A percentile compares a stretch with the other conserved stretches of the same genome.
phyloP scores from a whole-genome alignment of 2,113 vertebrate genomes.

The Ceratotherium simum region DNA sequence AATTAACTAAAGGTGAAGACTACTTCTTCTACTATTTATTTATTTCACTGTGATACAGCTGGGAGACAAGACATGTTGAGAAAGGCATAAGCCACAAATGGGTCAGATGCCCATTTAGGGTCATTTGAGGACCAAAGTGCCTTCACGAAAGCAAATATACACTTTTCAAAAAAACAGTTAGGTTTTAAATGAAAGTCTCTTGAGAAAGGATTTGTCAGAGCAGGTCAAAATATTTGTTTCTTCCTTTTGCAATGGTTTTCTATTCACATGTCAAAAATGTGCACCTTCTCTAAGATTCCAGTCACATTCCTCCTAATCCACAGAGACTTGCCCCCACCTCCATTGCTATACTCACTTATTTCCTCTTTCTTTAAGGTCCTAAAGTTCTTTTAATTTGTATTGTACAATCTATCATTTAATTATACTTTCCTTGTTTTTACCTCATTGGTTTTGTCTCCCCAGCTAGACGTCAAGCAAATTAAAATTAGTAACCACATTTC shows the following conservation, averaged over 20 bases:
- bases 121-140: neutral
- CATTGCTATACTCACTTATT: neutral
- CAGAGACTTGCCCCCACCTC: neutral
- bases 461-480: neutral
- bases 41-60: slow-evolving; percentile 7
- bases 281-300: neutral
- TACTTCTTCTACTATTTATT: slow-evolving; percentile 57
- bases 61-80: neutral
- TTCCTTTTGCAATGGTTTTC: neutral
- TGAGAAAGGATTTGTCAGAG: neutral
- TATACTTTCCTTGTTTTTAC: neutral
- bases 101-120: neutral
- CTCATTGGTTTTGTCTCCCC: neutral
- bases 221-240: neutral
- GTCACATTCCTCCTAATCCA: neutral
- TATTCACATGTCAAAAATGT: neutral
- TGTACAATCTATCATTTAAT: neutral
- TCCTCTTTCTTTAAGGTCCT: neutral
- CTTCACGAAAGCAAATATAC: slow-evolving; percentile 6
- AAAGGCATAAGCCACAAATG: neutral
- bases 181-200: neutral
- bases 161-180: neutral
- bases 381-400: neutral
- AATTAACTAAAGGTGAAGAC: slow-evolving; percentile 61
- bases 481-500: neutral